Evolutionary conservation across 2,888 invertebrate genomes (phyloP), one percentile per base, ranked within the genome.

Genomic region (Osmoderma eremita): DNA sequence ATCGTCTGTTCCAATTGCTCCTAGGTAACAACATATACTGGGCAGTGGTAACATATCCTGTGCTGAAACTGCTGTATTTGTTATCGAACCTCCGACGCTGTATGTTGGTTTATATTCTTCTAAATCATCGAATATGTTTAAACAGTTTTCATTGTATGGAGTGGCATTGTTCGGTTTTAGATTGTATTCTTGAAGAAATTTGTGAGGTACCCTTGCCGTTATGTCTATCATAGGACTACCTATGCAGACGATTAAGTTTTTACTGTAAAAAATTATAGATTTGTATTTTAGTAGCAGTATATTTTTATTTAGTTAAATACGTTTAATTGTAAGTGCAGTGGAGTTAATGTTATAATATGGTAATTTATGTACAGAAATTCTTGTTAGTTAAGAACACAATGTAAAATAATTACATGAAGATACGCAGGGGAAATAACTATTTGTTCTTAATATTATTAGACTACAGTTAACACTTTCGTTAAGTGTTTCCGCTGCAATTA

Each of bases 201-300:
- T 20, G n/a, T 66, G 51, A 18, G 71, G 71, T 6, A 76, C 74
- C 13, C 71, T 54, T 8, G 67, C 71, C 49, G 70, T 71, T 13
- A 75, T 49, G 56, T 77, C 77, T 3, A 75, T 49, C 8, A 77
- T 63, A 12, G 76, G 77, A 30, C 73, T 73, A 51, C 76, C 77
- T 13, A 77, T 41, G 56, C 65, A 62, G 38, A 67, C 54, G 22
- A 67, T 30, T 12, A 64, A 50, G 17, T 67, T 64, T 50, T 64
- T 58, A 54, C 67, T 67, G 51, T 12, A 56, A 67, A 5, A 30
- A 17, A 67, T 36, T 18, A 13, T 10, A 4, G 36, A 15, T 0
- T 15, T 42, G 8, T 13, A 30, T 8, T 30, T 53, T 10, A 53
- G 3, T 24, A 30, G 24, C n/a, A 22, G 18, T 2, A 8, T 18